These are phyloP conservation scores for Corydoras maculifer DNA, from an alignment of 2,113 vertebrate genomes.

Conservation along the genomic window DNA sequence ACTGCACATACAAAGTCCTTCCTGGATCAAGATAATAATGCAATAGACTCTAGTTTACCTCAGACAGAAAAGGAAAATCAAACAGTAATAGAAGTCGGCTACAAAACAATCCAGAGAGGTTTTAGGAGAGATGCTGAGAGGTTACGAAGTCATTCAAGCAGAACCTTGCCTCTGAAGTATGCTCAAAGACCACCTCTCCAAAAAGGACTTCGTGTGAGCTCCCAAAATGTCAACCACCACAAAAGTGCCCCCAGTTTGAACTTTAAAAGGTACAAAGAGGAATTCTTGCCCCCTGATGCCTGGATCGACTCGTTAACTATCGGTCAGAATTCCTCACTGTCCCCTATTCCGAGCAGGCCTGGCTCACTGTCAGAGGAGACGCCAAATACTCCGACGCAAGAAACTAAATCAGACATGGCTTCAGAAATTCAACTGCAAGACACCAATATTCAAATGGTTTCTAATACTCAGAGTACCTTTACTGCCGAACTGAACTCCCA, in stretches of 20 bases:
- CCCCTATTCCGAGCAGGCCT: slow-evolving; percentile 1
- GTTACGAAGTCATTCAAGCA: slow-evolving; percentile 20
- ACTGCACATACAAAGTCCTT: slow-evolving; percentile 33
- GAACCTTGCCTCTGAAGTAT: slow-evolving; percentile 18
- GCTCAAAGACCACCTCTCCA: slow-evolving; percentile 25
- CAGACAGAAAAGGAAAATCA: slow-evolving; percentile 6
- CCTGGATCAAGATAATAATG: slow-evolving; percentile 1
- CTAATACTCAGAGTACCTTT: not conserved
- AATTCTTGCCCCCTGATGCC: slow-evolving; percentile 60
- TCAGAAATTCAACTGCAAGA: slow-evolving; percentile 27
- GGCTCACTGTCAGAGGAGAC: too few relatives aligned
- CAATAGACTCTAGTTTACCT: slow-evolving; percentile 16
- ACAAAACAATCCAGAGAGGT: slow-evolving; percentile 11
- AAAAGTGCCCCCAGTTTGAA: slow-evolving; percentile 55
- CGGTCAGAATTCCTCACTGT: slow-evolving; percentile 44
- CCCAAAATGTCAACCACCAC: slow-evolving; percentile 42
- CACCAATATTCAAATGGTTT: slow-evolving; percentile 19
- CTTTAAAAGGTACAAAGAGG: slow-evolving; percentile 42
- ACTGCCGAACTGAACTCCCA: not conserved
- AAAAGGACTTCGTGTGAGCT: slow-evolving; percentile 24
- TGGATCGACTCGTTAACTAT: slow-evolving; percentile 64
- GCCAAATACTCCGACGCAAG: not conserved
- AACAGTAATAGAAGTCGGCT: slow-evolving; percentile 7
- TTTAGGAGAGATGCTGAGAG: slow-evolving; percentile 2
- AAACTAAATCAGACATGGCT: slow-evolving; percentile 2